Evolutionary conservation across 1,140 invertebrate genomes (phyloP).

Genomic region (Trissolcus basalis): DNA sequence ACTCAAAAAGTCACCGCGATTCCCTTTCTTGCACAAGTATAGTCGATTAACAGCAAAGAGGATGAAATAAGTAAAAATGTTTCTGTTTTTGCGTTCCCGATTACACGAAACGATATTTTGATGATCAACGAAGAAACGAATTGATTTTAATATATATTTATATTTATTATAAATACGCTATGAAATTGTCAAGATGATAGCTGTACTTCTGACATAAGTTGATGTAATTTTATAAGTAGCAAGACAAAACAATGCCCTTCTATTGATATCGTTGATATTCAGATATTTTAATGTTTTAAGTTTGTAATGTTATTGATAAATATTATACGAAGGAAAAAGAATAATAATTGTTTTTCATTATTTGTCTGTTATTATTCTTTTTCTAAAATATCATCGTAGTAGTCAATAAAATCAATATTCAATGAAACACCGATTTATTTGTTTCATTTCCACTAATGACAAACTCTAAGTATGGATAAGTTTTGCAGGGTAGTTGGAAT

Average conservation of each 20-base stretch:
- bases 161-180: constrained; percentile 43
- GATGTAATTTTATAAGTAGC: constrained; percentile 58
- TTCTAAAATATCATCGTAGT: constrained; percentile 58
- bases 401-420: constrained; percentile 60
- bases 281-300: constrained; percentile 60
- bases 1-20: constrained; percentile 35
- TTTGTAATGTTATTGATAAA: constrained; percentile 61
- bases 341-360: constrained; percentile 59
- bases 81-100: constrained; percentile 52
- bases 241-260: constrained; percentile 54
- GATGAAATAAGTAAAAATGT: constrained; percentile 31
- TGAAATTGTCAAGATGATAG: constrained; percentile 53
- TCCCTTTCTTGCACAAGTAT: constrained; percentile 47
- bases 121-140: constrained; percentile 56
- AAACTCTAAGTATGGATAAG: too few relatives aligned
- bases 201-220: constrained; percentile 57
- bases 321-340: constrained; percentile 59
- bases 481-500: too few relatives aligned
- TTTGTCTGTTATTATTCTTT: constrained; percentile 59
- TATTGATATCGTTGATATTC: constrained; percentile 58
- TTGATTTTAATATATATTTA: constrained; percentile 47
- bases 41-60: constrained; percentile 49
- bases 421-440: constrained; percentile 26
- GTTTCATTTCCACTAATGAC: not conserved
- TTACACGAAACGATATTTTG: constrained; percentile 54